Evolutionary conservation across 2,888 invertebrate species (phyloP).

Genomic region (Nomada fucata): DNA sequence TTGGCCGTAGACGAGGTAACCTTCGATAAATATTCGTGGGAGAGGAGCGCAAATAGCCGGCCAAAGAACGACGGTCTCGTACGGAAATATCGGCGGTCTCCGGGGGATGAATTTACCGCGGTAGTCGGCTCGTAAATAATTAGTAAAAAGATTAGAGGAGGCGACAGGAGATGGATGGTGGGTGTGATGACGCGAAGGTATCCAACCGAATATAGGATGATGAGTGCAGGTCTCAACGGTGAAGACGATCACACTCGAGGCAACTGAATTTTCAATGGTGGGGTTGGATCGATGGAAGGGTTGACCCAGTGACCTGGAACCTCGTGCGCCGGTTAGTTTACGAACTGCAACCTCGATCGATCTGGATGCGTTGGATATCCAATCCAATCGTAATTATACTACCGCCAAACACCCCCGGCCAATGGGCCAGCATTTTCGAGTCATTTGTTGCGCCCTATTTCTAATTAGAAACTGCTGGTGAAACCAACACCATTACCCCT

Average conservation of each 20-base stretch:
- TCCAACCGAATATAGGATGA: conserved; percentile 46
- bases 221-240: conserved; percentile 39
- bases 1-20: background rate
- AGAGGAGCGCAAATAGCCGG: conserved; percentile 30
- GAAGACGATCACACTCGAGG: conserved; percentile 57
- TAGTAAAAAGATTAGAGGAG: conserved; percentile 24
- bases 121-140: conserved; percentile 51
- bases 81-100: conserved; percentile 43
- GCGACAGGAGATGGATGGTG: background rate
- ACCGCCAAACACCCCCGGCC: conserved; percentile 7
- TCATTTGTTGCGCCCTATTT: conserved; percentile 1
- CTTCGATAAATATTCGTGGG: conserved; percentile 29
- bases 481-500: background rate
- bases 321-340: conserved; percentile 66
- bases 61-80: background rate
- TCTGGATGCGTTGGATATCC: conserved; percentile 56
- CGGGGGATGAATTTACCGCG: conserved; percentile 17
- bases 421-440: background rate
- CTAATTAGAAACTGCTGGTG: conserved; percentile 15
- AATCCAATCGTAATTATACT: conserved; percentile 58
- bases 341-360: conserved; percentile 69
- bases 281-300: conserved; percentile 75
- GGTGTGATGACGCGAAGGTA: conserved; percentile 33
- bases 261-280: conserved; percentile 71
- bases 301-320: conserved; percentile 77